Percentiles rank a stretch among this genome's conserved stretches.
Evolutionary conservation across 2,888 invertebrate species (phyloP).

Genomic region (Craniophora ligustri): DNA sequence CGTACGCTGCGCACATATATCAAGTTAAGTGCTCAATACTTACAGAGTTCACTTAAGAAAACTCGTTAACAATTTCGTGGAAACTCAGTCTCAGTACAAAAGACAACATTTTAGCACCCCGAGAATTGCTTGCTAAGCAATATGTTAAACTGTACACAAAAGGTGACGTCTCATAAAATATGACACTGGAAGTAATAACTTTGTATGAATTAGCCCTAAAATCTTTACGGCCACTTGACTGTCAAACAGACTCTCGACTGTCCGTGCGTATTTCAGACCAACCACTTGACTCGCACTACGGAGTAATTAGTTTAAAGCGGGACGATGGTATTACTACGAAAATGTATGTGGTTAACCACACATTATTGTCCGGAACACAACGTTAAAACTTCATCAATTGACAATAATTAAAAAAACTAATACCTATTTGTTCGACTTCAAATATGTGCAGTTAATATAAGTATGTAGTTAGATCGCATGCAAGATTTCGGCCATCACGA

Average conservation of each 20-base stretch:
- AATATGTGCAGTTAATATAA: no score
- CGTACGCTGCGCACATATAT: conserved; percentile 18
- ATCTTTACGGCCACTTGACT: conserved; percentile 60
- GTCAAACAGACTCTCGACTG: conserved; percentile 40
- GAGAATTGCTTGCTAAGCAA: conserved; percentile 23
- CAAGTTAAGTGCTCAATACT: conserved; percentile 24
- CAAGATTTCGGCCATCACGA: no score
- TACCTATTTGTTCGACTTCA: no score
- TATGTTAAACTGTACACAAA: conserved; percentile 44
- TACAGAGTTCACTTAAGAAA: conserved; percentile 28
- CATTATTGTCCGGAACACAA: no score
- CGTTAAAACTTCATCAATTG: no score
- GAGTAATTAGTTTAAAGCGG: conserved; percentile 35
- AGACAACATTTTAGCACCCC: conserved; percentile 6
- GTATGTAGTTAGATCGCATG: no score
- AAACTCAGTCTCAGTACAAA: conserved; percentile 26
- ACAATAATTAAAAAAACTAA: no score
- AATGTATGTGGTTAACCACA: no score
- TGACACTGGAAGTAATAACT: conserved; percentile 61
- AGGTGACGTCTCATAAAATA: conserved; percentile 36
- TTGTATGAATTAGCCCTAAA: conserved; percentile 64
- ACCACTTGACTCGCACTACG: conserved; percentile 35
- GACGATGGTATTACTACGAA: no score
- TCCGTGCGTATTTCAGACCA: conserved; percentile 47
- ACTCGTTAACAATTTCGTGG: conserved; percentile 32